phyloP scores from a whole-genome alignment of 2,888 invertebrate genomes.

The Chrysolina americana region DNA sequence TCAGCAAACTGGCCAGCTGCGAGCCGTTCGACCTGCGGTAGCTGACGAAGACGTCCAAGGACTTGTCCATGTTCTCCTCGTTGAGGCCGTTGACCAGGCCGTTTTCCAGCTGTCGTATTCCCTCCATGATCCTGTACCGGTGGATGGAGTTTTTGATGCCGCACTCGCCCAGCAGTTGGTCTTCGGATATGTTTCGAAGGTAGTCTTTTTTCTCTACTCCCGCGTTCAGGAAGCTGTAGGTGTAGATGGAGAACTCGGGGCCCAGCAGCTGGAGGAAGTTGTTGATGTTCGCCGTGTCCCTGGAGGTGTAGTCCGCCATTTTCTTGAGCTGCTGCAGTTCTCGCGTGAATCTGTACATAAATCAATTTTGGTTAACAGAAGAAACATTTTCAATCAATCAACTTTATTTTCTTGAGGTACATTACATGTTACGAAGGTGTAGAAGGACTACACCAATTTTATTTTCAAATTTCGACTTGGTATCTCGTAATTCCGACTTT shows the following conservation, averaged over 20 bases:
- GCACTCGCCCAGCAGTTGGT: slow-evolving; percentile 92
- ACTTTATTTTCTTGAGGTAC: no score
- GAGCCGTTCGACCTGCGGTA: slow-evolving; percentile 98
- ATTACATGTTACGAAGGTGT: no score
- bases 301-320: slow-evolving; percentile 96
- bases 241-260: slow-evolving; percentile 94
- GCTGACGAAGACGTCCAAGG: slow-evolving; percentile 97
- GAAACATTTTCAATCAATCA: no score
- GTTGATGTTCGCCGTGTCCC: slow-evolving; percentile 92
- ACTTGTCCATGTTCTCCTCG: slow-evolving; percentile 88
- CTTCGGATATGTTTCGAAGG: slow-evolving; percentile 89
- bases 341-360: slow-evolving; percentile 82
- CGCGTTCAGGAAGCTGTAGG: slow-evolving; percentile 95
- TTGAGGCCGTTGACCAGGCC: slow-evolving; percentile 76
- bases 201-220: slow-evolving; percentile 91
- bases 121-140: slow-evolving; percentile 89
- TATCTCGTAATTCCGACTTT: no score
- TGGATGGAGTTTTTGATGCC: slow-evolving; percentile 96
- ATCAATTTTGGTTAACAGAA: not conserved
- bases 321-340: slow-evolving; percentile 94
- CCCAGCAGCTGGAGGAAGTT: slow-evolving; percentile 88
- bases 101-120: slow-evolving; percentile 82
- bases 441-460: no score
- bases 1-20: slow-evolving; percentile 93
- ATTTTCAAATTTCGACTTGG: no score